These are phyloP conservation scores for Tauraco erythrolophus DNA, from an alignment of 2,113 vertebrate genomes.

Conservation along the genomic window DNA sequence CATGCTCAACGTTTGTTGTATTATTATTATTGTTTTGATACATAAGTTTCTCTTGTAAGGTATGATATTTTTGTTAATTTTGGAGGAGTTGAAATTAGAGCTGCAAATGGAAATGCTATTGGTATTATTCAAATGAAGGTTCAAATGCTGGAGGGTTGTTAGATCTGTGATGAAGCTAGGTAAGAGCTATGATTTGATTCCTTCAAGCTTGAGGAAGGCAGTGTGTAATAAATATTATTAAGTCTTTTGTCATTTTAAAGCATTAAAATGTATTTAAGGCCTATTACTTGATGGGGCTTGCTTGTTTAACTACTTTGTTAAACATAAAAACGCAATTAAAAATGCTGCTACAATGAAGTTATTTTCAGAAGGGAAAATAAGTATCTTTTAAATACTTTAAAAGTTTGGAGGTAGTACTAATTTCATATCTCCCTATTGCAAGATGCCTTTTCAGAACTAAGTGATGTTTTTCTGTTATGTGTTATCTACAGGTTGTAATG, in stretches of 20 bases:
- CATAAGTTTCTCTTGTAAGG: background rate
- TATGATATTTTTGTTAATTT: background rate
- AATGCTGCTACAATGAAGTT: rapidly evolving
- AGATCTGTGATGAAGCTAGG: background rate
- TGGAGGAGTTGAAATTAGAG: background rate
- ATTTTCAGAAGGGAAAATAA: background rate
- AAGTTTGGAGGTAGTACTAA: background rate
- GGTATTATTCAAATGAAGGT: background rate
- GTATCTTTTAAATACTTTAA: background rate
- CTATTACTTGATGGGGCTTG: rapidly evolving
- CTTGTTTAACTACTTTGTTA: background rate
- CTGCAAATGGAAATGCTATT: background rate
- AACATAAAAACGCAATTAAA: background rate
- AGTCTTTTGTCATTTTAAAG: background rate
- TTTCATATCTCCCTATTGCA: background rate
- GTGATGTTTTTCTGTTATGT: rapidly evolving
- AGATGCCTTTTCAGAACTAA: background rate
- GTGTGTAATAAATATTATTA: rapidly evolving
- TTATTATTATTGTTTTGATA: too few relatives aligned
- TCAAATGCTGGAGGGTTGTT: background rate
- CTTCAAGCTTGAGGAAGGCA: background rate
- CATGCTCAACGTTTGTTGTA: too few relatives aligned
- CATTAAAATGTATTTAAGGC: rapidly evolving
- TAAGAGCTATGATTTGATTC: rapidly evolving
- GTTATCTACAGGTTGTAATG: rapidly evolving